Percentiles rank a stretch among this genome's conserved stretches.
These are phyloP conservation scores for Trachythela sp. DNA, from an alignment of 64 coral and sea anemone species.

Conservation along the genomic window DNA sequence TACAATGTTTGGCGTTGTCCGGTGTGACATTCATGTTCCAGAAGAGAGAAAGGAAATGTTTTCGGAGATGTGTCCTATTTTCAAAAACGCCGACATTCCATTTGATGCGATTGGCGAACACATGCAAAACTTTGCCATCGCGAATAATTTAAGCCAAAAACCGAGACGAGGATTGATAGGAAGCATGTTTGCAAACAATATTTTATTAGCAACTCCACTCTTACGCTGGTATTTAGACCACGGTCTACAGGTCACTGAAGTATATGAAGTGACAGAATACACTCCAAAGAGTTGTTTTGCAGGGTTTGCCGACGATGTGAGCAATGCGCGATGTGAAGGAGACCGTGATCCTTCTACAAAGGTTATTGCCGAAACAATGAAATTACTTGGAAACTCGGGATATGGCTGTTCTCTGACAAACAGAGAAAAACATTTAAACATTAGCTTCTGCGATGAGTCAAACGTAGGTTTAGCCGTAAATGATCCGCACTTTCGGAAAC, in stretches of 20 bases:
- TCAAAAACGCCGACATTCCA: slow-evolving; percentile 44
- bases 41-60: not conserved
- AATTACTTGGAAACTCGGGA: slow-evolving; percentile 29
- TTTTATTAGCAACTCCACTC: slow-evolving; percentile 27
- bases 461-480: not conserved
- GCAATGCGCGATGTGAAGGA: slow-evolving; percentile 31
- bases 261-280: slow-evolving; percentile 46
- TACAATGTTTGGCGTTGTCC: slow-evolving; percentile 18
- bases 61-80: slow-evolving; percentile 52
- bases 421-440: slow-evolving; percentile 21
- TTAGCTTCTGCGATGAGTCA: slow-evolving; percentile 26
- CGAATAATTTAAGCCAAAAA: slow-evolving; percentile 22
- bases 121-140: slow-evolving; percentile 43
- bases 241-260: slow-evolving; percentile 19
- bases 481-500: slow-evolving; percentile 16
- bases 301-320: slow-evolving; percentile 43
- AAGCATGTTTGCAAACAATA: slow-evolving; percentile 30
- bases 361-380: slow-evolving; percentile 43
- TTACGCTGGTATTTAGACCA: slow-evolving; percentile 49
- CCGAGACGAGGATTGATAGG: slow-evolving; percentile 51
- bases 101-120: slow-evolving; percentile 35
- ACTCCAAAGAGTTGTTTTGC: slow-evolving; percentile 27
- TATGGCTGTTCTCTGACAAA: slow-evolving; percentile 34
- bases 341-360: slow-evolving; percentile 19
- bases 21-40: slow-evolving; percentile 26